Evolutionary conservation across 2,888 invertebrate genomes (phyloP).

Genomic region (Diaprepes abbreviatus): DNA sequence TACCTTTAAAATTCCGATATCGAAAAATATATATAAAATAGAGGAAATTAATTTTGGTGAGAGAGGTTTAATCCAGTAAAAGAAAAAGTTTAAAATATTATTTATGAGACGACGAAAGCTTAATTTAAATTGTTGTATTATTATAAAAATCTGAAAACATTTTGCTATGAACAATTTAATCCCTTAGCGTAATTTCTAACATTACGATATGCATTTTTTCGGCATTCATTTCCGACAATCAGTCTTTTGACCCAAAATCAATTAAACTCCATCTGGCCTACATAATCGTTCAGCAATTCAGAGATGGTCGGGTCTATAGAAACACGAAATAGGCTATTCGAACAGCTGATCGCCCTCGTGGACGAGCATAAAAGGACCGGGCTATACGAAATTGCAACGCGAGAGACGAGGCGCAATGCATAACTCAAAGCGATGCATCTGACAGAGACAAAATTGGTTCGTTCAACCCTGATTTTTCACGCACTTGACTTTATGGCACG

Average conservation of each 20-base stretch:
- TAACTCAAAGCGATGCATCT: slow-evolving; percentile 49
- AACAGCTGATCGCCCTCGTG: slow-evolving; percentile 67
- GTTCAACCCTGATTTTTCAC: slow-evolving; percentile 72
- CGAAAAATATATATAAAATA: no score
- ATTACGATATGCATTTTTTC: slow-evolving; percentile 3
- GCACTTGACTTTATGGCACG: slow-evolving; percentile 70
- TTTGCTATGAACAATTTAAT: no score
- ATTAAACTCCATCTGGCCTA: slow-evolving; percentile 44
- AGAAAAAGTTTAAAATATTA: no score
- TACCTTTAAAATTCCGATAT: no score
- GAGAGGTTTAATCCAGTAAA: no score
- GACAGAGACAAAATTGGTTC: slow-evolving; percentile 63
- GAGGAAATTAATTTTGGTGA: no score
- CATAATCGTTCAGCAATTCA: slow-evolving; percentile 41
- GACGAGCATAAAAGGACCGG: slow-evolving; percentile 57
- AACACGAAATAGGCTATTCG: slow-evolving; percentile 63
- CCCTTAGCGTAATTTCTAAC: background rate
- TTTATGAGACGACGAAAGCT: no score
- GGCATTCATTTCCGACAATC: background rate
- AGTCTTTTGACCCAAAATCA: slow-evolving; percentile 40
- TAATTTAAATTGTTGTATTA: no score
- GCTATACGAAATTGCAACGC: slow-evolving; percentile 50
- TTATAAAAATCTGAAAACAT: no score
- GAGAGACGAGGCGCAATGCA: slow-evolving; percentile 43
- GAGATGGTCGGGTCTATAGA: slow-evolving; percentile 49